Conservation (phyloP, 2,113 vertebrate genomes). For the Syngnathus floridae region DNA sequence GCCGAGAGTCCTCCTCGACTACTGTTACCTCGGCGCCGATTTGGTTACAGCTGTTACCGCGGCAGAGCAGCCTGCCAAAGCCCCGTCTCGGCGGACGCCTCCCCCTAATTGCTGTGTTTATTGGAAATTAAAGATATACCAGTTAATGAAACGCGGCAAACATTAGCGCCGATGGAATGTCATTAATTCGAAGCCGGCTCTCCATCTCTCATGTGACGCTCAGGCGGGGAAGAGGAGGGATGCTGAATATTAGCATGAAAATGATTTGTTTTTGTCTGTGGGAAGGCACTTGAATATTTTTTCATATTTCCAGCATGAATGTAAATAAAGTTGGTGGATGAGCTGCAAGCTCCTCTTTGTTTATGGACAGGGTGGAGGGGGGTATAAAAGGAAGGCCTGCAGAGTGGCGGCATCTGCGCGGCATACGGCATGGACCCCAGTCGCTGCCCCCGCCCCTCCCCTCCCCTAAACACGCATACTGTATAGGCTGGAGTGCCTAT, state of each 20-base stretch:
- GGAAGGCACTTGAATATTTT: constrained; percentile 71
- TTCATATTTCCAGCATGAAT: constrained; percentile 58
- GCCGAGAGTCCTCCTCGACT: constrained; percentile 67
- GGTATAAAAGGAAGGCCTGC: constrained; percentile 11
- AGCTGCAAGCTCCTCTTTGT: constrained; percentile 31
- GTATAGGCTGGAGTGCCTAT: constrained; percentile 27
- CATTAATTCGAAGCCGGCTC: constrained; percentile 72
- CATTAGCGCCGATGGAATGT: constrained; percentile 71
- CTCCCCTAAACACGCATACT: constrained; percentile 28
- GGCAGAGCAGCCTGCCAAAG: constrained; percentile 60
- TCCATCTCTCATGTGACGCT: constrained; percentile 63
- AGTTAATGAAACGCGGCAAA: constrained; percentile 75
- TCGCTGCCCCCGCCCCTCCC: constrained; percentile 14
- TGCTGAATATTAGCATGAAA: constrained; percentile 70
- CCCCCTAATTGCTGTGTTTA: constrained; percentile 76
- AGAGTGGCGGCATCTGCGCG: constrained; percentile 25
- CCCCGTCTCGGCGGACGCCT: constrained; percentile 69
- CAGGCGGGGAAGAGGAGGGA: constrained; percentile 47
- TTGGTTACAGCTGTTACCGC: constrained; percentile 71
- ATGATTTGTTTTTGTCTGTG: constrained; percentile 72
- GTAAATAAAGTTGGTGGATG: constrained; percentile 58
- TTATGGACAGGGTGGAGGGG: constrained; percentile 17
- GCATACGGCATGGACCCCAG: constrained; percentile 12
- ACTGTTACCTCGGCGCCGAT: constrained; percentile 67
- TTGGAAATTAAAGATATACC: constrained; percentile 80